Evolutionary conservation across 1,140 invertebrate genomes (phyloP).

Genomic region (Lepidurus arcticus): DNA sequence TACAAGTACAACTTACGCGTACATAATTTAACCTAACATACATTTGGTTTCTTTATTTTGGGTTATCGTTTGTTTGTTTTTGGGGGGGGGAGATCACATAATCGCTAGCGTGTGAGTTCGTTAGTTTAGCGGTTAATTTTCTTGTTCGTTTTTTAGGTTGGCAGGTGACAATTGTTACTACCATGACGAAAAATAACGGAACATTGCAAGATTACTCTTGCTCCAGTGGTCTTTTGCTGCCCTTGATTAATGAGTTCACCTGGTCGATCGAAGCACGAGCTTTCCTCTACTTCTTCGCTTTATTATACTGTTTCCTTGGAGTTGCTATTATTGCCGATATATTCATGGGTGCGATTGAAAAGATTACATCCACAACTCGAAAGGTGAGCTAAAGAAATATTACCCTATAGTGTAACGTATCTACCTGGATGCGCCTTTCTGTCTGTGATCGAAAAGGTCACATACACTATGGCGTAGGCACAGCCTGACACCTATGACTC

Average conservation of each 20-base stretch:
- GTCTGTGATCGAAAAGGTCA: neutral
- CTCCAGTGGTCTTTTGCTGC: conserved; percentile 48
- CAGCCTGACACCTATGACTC: neutral
- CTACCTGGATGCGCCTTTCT: neutral
- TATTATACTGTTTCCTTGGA: conserved; percentile 54
- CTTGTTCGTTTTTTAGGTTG: neutral
- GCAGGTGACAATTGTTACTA: conserved; percentile 12
- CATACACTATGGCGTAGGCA: neutral
- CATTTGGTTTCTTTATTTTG: no score
- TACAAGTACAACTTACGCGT: no score
- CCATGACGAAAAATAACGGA: conserved; percentile 37
- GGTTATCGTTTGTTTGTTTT: no score
- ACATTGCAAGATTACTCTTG: conserved; percentile 42
- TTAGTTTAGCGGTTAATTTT: neutral
- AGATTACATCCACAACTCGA: conserved; percentile 58
- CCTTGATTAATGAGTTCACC: conserved; percentile 50
- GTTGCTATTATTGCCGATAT: conserved; percentile 59
- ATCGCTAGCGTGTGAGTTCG: neutral
- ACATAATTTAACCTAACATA: no score
- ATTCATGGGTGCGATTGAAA: conserved; percentile 60
- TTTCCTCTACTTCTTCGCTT: conserved; percentile 49
- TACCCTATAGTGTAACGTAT: neutral
- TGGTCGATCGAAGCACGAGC: conserved; percentile 46
- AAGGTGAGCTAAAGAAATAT: conserved; percentile 43
- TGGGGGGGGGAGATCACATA: no score